phyloP scores from a whole-genome alignment of 1,140 invertebrate species.

The Laupala kohalensis region DNA sequence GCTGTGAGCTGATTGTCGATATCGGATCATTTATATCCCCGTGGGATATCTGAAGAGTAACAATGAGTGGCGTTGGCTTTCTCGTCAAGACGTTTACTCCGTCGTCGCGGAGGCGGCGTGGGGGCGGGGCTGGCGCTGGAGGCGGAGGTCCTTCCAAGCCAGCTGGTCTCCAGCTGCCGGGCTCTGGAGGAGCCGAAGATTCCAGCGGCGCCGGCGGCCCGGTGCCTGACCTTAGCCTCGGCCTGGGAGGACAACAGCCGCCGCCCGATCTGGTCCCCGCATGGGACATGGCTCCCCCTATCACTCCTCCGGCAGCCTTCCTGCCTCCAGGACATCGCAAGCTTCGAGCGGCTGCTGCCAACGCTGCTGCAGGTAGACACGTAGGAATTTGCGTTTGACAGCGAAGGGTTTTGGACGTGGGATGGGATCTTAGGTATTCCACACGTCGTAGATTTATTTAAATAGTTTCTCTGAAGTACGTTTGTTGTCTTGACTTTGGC shows the following conservation, averaged over 20 bases:
- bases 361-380: background rate
- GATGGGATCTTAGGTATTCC: no score
- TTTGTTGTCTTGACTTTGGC: no score
- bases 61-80: conserved; percentile 47
- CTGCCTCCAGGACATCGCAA: conserved; percentile 40
- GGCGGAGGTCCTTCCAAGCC: conserved; percentile 44
- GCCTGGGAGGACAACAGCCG: conserved; percentile 23
- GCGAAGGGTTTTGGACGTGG: no score
- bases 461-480: no score
- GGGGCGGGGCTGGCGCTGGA: conserved; percentile 22
- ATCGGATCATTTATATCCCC: no score
- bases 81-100: conserved; percentile 51
- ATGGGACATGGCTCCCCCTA: conserved; percentile 42
- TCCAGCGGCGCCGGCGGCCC: background rate
- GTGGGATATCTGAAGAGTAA: no score
- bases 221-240: no score
- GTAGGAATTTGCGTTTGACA: no score
- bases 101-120: conserved; percentile 36
- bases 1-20: no score
- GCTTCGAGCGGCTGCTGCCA: background rate
- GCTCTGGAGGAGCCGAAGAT: conserved; percentile 28
- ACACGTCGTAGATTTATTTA: no score
- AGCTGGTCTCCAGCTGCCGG: conserved; percentile 45
- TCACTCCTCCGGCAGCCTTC: conserved; percentile 52
- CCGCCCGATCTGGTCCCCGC: conserved; percentile 39